Base-by-base conservation (phyloP, 2,888 invertebrate genomes). In the Drosophila ustulata region DNA sequence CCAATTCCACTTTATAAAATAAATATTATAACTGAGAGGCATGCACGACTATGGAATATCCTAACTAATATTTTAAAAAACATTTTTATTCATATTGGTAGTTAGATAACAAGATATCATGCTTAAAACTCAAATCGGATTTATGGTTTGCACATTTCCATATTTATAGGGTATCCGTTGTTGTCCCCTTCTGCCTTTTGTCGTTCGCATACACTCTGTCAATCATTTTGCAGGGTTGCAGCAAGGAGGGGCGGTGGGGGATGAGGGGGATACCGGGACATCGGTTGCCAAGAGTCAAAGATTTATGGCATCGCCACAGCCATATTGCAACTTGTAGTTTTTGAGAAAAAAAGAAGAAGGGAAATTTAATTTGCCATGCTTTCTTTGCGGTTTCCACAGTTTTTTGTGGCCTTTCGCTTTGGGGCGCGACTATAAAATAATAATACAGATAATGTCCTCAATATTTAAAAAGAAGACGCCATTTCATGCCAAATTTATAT, bases 401-500 rank as follows among this genome's bases (percentile, higher is more conserved):
- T 62, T 51, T 55, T 58, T 63, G 64, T 66, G 45, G 51, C 39
- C 8, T 47, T 30, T 28, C 26, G 50, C 55, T 13, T 52, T 66
- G 45, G 28, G 55, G 55, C 28, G 51, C 67, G 56, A 66, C 51
- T 66, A 64, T 63, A 71, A 66, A 61, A 67, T 66, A 63, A 65
- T 58, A 72, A 58, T 50, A 47, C 49, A 72, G 57, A 72, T 69
- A 67, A 71, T 77, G 75, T 59, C 58, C 81, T 75, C 76, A 65
- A 78, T 85, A 84, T 77, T 82, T 85, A 79, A 50, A 53, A 49
- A 23, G 55, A 34, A 67, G 46, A 85, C 82, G 86, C 88, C 88
- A 91, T 91, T 91, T 91, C 91, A 91, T 91, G 91, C 88, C 89
- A 91, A 90, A 91, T 91, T 91, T 91, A 87, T 87, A 89, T 89